phyloP scores from a whole-genome alignment of 23 tunicate genomes.

The Phallusia fumigata region DNA sequence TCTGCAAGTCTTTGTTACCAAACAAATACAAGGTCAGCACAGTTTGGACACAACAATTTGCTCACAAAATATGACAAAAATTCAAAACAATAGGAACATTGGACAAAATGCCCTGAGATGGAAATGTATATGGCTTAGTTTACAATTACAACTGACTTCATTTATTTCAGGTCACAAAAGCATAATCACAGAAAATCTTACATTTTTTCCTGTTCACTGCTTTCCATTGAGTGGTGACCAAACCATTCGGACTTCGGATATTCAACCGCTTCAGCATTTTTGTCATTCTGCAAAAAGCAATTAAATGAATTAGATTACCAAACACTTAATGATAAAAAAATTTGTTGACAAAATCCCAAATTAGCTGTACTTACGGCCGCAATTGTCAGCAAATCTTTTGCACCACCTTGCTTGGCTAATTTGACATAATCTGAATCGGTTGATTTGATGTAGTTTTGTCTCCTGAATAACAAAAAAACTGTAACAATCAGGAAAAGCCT shows the following conservation, averaged over 20 bases:
- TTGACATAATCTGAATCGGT: constrained; percentile 86
- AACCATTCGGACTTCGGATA: constrained; percentile 87
- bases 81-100: too few relatives aligned
- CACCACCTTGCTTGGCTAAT: constrained; percentile 89
- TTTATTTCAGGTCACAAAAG: too few relatives aligned
- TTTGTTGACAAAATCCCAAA: not conserved
- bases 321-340: not conserved
- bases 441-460: constrained; percentile 51
- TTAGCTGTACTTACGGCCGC: constrained; percentile 1
- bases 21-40: not conserved
- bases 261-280: constrained; percentile 43
- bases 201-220: constrained; percentile 68
- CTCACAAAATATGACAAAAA: too few relatives aligned
- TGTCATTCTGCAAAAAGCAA: constrained; percentile 8
- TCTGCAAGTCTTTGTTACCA: not conserved
- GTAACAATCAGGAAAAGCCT: too few relatives aligned
- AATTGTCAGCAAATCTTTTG: constrained; percentile 60
- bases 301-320: not conserved
- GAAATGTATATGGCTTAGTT: too few relatives aligned
- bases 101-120: too few relatives aligned
- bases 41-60: not conserved
- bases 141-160: too few relatives aligned
- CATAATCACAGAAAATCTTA: constrained; percentile 18
- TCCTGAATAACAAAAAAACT: constrained; percentile 7
- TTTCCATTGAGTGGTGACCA: constrained; percentile 68